A percentile compares a stretch with the other conserved stretches of the same genome.
phyloP scores from a whole-genome alignment of 2,113 vertebrate species.

The Patagioenas fasciata region DNA sequence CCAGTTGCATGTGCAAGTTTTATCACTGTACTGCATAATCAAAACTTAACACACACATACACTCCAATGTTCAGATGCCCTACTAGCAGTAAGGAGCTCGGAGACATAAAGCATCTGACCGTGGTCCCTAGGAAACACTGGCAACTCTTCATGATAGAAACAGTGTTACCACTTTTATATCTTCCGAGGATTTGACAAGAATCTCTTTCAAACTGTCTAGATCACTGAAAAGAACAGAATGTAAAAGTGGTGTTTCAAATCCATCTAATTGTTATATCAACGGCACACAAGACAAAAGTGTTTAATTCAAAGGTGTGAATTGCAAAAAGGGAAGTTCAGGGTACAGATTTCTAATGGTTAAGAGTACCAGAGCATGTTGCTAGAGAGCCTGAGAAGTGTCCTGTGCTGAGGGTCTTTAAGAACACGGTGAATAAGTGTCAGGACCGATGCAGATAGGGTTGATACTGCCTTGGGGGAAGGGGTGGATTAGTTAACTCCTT shows the following conservation, averaged over 20 bases:
- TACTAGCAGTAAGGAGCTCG: background rate
- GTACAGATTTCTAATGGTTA: background rate
- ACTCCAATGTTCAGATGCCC: background rate
- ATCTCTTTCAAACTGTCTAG: background rate
- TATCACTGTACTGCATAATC: background rate
- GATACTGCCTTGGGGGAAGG: background rate
- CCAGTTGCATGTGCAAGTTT: background rate
- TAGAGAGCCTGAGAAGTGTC: background rate
- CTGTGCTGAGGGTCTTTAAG: background rate
- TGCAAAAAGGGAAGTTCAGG: background rate
- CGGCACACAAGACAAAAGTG: background rate
- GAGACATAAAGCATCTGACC: background rate
- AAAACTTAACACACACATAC: background rate
- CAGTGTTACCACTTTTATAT: background rate
- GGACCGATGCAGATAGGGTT: background rate
- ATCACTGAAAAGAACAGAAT: background rate
- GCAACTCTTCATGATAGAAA: background rate
- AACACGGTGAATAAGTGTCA: background rate
- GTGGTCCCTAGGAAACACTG: background rate
- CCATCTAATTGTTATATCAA: rapidly evolving
- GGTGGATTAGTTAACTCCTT: background rate
- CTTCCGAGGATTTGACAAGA: background rate
- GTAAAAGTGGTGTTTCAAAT: background rate
- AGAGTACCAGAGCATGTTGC: background rate
- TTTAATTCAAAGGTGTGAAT: background rate